Base-by-base conservation (phyloP, 2,888 invertebrate genomes). In the Blomia tropicalis region DNA sequence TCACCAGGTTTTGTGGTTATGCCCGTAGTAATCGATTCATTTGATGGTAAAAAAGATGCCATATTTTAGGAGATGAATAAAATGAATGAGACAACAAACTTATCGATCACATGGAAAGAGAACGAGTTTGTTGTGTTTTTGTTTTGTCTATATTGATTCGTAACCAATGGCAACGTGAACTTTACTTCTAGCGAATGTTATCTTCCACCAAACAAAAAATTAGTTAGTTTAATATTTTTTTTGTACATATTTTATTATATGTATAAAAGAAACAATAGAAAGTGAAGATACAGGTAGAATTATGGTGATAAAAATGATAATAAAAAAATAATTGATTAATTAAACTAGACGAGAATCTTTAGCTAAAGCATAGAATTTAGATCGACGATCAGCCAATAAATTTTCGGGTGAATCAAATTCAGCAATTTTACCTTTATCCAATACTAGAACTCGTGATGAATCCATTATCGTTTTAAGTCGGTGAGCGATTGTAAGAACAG, bases 301-400 rank as follows among this genome's bases (percentile, higher is more conserved):
- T 36, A 36, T n/a, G n/a, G n/a, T n/a, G n/a, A n/a, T n/a, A 17
- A 36, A 36, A 36, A 36, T 36, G 36, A 36, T 36, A 36, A 36
- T 36, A 36, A 36, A 17, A 11, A 36, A 17, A 36, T 36, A 36
- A 36, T 36, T 36, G 7, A 7, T 11, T 36, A 36, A 36, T 58
- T 41, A 41, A 58, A 58, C 59, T 5, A 58, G 41, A 2, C 43
- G 84, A 53, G 88, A 87, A 75, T 87, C 87, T 73, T 84, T 85
- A 11, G 87, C 87, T 85, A 89, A 86, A 70, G 82, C 79, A 71
- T 84, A 82, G 77, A 89, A 89, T 68, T 83, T 76, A 30, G 84
- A 82, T 64, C 78, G 76, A 68, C 80, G 80, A 71, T 83, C 80
- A 68, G 80, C 79, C 60, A 88, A 76, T 60, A 89, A 77, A 64